Conservation (phyloP, 2,888 invertebrate genomes). For the Tineola bisselliella region DNA sequence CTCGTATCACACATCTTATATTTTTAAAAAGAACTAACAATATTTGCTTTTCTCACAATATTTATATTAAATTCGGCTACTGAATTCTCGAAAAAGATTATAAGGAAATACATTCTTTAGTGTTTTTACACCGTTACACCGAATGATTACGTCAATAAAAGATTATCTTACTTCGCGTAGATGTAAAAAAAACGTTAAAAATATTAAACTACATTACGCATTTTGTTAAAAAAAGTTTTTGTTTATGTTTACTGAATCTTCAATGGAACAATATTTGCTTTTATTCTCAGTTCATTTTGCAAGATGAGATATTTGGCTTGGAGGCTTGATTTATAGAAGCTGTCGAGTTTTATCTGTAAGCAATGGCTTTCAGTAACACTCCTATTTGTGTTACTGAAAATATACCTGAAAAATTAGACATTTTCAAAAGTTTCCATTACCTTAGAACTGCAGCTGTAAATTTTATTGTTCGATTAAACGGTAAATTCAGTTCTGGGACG, state of each 20-base stretch:
- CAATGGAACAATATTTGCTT: background rate
- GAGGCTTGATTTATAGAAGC: background rate
- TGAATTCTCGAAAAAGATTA: no score
- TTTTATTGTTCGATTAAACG: no score
- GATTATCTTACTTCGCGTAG: background rate
- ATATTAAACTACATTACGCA: background rate
- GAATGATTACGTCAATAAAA: background rate
- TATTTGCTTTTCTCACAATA: no score
- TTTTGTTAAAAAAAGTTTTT: background rate
- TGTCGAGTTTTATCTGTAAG: background rate
- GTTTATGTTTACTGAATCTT: background rate
- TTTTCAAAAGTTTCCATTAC: no score
- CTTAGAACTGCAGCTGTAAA: no score
- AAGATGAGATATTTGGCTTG: background rate
- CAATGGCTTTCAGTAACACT: background rate
- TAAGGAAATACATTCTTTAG: background rate
- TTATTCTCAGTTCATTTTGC: background rate
- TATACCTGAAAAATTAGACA: background rate
- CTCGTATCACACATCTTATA: no score
- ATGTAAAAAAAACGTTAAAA: background rate
- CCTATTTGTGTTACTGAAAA: background rate
- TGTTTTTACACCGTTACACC: background rate
- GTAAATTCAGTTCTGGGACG: no score
- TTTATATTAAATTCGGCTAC: no score
- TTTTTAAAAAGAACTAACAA: no score